These are phyloP conservation scores for Cydia pomonella DNA, from an alignment of 1,140 invertebrate genomes.

Conservation along the genomic window DNA sequence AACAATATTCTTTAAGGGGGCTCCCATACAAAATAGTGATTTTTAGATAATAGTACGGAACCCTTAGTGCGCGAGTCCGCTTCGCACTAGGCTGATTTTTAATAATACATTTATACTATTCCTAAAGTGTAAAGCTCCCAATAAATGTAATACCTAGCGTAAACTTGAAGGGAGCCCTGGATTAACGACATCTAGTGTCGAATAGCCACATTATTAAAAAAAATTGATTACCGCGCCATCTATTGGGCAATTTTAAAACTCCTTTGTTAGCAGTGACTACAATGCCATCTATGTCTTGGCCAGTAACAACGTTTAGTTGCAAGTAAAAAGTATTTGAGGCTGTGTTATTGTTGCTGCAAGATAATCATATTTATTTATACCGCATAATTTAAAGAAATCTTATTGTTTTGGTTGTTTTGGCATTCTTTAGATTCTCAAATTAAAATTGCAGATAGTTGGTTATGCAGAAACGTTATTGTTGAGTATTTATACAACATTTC, in stretches of 20 bases:
- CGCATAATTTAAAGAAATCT: neutral
- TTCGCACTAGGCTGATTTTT: no score
- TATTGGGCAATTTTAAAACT: neutral
- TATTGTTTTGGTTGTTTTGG: neutral
- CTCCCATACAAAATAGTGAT: no score
- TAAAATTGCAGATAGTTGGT: neutral
- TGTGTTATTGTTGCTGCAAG: neutral
- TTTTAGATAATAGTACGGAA: no score
- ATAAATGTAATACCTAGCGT: neutral
- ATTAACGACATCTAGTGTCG: neutral
- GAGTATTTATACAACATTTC: neutral
- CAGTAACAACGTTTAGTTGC: neutral
- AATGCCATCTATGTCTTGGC: neutral
- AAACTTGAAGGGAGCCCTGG: neutral
- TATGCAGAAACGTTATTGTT: neutral
- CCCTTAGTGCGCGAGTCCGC: no score
- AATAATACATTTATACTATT: no score
- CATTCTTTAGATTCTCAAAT: neutral
- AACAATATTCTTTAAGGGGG: no score
- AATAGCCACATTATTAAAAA: neutral
- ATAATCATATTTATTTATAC: neutral
- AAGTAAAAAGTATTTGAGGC: neutral
- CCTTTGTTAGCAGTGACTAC: neutral
- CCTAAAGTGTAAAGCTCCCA: neutral
- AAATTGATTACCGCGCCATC: neutral